Base-by-base conservation (phyloP, 2,113 vertebrate genomes). In the Ardeotis arabs region DNA sequence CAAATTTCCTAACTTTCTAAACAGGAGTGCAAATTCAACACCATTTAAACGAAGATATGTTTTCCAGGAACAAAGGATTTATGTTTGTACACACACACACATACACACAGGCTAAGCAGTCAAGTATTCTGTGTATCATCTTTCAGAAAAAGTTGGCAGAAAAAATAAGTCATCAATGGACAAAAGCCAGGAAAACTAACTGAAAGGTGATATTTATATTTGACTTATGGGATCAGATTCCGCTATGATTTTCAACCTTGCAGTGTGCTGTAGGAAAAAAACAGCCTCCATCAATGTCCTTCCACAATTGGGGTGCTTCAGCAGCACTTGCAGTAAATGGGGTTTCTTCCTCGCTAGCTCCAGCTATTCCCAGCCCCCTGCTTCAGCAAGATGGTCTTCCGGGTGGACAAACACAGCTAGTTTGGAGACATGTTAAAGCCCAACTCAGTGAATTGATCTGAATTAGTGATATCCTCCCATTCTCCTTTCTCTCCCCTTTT, bases 31-130 rank as follows among this genome's bases (percentile, higher is more conserved):
- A 50, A 88, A 90, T 55, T 81, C 69, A 68, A 10, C 19, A 63
- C 4, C 29, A 62, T n/a, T 84, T 74, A 84, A 89, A 64, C 52
- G 16, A 78, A 28, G 78, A n/a, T 3, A 64, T 7, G 4, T 49
- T 95, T 96, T 94, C 79, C 72, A 96, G 33, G 87, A 94, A 85
- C 45, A 87, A 87, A 28, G 5, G 9, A 39, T 33, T 68, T 89
- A 49, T 49, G 78, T 63, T 66, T 73, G 28, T 64, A 9, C 6
- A 31, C 7, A 75, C 5, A 64, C 35, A 45, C 16, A 24, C 27
- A 21, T 7, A 41, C 2, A 27, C 25, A 69, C 8, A 59, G 12
- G 22, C 19, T 56, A 37, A 6, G 11, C 25, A 82, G 45, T 64
- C 45, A 82, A 66, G 16, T 58, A 59, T 82, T 92, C 53, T 76